Conservation (phyloP, 2,888 invertebrate genomes). For the Ophion slaviceki region DNA sequence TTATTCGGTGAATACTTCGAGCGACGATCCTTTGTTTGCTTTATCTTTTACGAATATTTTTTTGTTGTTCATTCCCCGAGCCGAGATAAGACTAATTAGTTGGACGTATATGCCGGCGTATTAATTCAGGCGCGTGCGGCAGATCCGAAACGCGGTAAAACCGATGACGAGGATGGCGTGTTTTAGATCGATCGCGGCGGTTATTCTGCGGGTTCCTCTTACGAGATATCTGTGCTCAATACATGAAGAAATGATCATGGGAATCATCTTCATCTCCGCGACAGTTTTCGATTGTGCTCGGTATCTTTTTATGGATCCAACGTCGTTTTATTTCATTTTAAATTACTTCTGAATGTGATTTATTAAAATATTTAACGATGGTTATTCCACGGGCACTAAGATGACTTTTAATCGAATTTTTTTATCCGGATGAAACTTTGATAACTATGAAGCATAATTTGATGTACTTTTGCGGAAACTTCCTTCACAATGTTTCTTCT, state of each 20-base stretch:
- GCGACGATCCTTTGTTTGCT: conserved; percentile 41
- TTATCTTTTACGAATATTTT: conserved; percentile 54
- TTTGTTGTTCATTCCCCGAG: conserved; percentile 23
- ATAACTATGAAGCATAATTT: no score
- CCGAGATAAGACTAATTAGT: conserved; percentile 66
- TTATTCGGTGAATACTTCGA: not conserved
- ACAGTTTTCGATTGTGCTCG: not conserved
- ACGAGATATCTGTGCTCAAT: conserved; percentile 30
- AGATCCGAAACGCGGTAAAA: conserved; percentile 31
- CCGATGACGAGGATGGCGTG: conserved; percentile 58
- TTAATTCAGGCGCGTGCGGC: conserved; percentile 59
- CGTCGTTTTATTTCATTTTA: no score
- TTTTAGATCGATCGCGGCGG: conserved; percentile 46
- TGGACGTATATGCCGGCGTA: conserved; percentile 48
- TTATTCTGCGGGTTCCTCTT: conserved; percentile 36
- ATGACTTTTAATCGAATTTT: no score
- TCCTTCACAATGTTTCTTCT: no score
- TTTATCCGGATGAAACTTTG: no score
- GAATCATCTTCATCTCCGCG: conserved; percentile 17
- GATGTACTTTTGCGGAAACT: no score
- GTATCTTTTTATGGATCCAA: no score
- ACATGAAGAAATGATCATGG: conserved; percentile 41
- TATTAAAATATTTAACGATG: no score
- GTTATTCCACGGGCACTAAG: no score
- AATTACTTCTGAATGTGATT: no score